Evolutionary conservation across 2,113 vertebrate genomes (phyloP).

Genomic region (Pelobates fuscus): DNA sequence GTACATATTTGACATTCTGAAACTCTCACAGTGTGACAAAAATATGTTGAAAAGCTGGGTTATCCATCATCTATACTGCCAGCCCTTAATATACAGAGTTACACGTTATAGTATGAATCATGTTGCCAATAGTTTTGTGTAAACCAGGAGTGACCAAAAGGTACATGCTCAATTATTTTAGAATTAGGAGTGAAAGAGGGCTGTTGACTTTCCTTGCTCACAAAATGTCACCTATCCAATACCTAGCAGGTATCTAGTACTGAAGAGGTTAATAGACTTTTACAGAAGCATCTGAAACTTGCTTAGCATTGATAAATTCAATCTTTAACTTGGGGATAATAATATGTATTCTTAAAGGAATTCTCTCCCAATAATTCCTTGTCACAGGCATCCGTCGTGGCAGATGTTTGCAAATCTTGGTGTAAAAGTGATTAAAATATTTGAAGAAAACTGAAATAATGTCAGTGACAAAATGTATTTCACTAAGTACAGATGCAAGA

Average conservation of each 20-base stretch:
- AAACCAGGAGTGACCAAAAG: too few relatives aligned
- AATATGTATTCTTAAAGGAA: conserved; percentile 61
- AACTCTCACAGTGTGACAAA: conserved; percentile 12
- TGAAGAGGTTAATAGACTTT: conserved; percentile 41
- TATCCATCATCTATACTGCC: background rate
- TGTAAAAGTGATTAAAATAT: conserved; percentile 80
- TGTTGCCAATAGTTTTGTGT: conserved; percentile 18
- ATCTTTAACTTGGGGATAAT: conserved; percentile 57
- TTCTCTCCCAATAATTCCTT: conserved; percentile 66
- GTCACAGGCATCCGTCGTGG: conserved; percentile 62
- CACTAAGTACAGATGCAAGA: conserved; percentile 82
- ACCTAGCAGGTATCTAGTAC: background rate
- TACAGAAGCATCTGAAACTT: conserved; percentile 38
- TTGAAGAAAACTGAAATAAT: conserved; percentile 82
- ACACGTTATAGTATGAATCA: too few relatives aligned
- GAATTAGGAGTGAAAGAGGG: too few relatives aligned
- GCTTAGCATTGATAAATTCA: conserved; percentile 56
- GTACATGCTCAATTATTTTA: too few relatives aligned
- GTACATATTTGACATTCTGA: conserved; percentile 12
- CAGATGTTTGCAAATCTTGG: conserved; percentile 81
- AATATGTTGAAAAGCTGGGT: background rate
- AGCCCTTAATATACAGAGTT: background rate
- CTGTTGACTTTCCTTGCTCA: too few relatives aligned
- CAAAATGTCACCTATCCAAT: too few relatives aligned
- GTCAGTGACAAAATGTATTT: conserved; percentile 82